Base-by-base conservation (phyloP, 2,797 vertebrate species). In the Cetoscarus ocellatus region DNA sequence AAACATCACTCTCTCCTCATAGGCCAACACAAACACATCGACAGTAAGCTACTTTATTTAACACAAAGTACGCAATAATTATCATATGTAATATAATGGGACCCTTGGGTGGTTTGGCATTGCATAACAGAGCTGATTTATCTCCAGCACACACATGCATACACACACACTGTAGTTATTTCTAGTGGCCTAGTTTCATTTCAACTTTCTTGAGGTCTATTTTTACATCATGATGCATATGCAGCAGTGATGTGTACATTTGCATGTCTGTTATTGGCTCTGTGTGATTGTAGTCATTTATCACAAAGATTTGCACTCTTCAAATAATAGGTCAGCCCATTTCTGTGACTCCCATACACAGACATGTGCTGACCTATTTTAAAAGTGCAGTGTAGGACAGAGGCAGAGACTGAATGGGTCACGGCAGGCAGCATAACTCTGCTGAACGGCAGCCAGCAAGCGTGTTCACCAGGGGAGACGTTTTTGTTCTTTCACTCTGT, bases 91-190 rank as follows among this genome's bases (percentile, higher is more conserved):
- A 27, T 27, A 65, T 77, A 85, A 73, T 75, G 61, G 57, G 57
- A 66, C 79, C 73, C 58, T 17, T 42, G 79, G 72, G 82, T 68
- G 70, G 77, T 77, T 90, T 65, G 54, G 54, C 66, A 71, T 90
- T 91, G 83, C 89, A 85, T 90, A 90, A 91, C 82, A 78, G 70
- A 79, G 90, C 88, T 89, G 83, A 88, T 76, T 90, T 84, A 91
- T 88, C 82, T 51, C 77, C n/a, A 7, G 0, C 38, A 14, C 59
- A 60, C 52, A 49, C 64, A 5, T 57, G 19, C 53, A 40, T 63
- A 59, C 49, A 44, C 62, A 43, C 59, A 56, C 47, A 55, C 27
- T 48, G 48, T 9, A 76, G 69, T 61, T 71, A 71, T 77, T 86
- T 77, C 77, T 58, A 43, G 51, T 91, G 88, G 73, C 92, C 91